These are phyloP conservation scores for Capitulum mitella DNA, from an alignment of 2,888 invertebrate species.

Conservation along the genomic window DNA sequence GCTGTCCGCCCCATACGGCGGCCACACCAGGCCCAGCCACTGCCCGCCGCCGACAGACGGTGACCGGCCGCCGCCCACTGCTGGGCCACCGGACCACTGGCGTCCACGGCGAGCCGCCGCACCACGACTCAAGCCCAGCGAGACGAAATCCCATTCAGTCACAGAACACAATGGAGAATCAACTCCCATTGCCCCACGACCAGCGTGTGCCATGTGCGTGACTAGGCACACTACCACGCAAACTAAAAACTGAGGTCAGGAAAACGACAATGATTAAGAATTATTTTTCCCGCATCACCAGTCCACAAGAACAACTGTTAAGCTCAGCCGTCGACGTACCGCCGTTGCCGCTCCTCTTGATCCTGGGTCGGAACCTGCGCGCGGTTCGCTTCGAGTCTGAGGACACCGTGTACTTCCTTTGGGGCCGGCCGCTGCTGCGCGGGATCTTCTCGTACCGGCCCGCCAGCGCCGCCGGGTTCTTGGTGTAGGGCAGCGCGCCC, in stretches of 20 bases:
- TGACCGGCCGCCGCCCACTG: background rate
- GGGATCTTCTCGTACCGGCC: constrained; percentile 13
- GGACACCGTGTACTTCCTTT: background rate
- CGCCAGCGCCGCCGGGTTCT: background rate
- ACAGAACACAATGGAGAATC: background rate
- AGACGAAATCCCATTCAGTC: background rate
- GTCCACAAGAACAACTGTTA: too few species aligned
- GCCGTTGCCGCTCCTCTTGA: background rate
- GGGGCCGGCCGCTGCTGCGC: background rate
- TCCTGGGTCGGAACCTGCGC: background rate
- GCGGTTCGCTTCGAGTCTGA: background rate
- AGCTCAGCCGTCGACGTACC: background rate
- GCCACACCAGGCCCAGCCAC: background rate
- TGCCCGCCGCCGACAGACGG: background rate
- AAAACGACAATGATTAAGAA: too few species aligned
- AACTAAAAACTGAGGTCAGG: too few species aligned
- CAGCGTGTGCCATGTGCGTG: background rate
- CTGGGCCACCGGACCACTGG: too few species aligned
- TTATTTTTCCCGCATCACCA: too few species aligned
- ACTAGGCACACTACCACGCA: background rate
- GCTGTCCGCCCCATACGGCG: background rate
- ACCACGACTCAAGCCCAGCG: background rate
- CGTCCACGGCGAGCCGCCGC: too few species aligned
- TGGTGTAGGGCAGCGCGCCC: background rate
- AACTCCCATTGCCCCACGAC: background rate